Evolutionary conservation across 2,113 vertebrate species (phyloP), one percentile per base, ranked within the genome.

Genomic region (Deroptyus accipitrinus): DNA sequence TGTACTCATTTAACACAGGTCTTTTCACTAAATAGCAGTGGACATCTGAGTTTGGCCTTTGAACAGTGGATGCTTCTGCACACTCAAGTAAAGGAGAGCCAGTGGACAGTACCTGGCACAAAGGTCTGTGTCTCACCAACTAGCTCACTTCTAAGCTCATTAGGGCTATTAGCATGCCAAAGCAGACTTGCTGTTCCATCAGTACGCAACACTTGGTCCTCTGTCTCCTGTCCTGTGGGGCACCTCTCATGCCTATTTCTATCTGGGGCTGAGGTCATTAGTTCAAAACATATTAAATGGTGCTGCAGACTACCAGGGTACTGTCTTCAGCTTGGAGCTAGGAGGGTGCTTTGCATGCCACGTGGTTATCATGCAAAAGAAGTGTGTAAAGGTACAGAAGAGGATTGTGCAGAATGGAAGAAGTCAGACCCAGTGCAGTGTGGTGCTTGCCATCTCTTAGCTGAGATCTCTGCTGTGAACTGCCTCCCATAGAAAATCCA

Each of bases 291-390:
- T 2, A 10, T 48, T 52, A 33, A 48, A 41, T 8, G 39, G 37
- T 46, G n/a, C 25, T 66, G 28, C 59, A 88, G 55, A 39, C 8
- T 48, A 20, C 22, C 9, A 25, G 17, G 33, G 70, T 20, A 27
- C 20, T 64, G 52, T 25, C 64, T 70, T 48, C 18, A 18, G 11
- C 2, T 2, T 27, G 17, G 52, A 76, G 52, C 59, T 48, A 42
- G 25, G n/a, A 75, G 52, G 15, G 19, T 11, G 10, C 54, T 67
- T 77, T 62, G 25, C 4, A 8, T 49, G 27, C 27, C 24, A 7
- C 27, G 1, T 10, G 27, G 9, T 1, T 31, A 10, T 30, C 0
- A 0, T 5, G 11, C 11, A 20, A 55, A 25, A 25, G 33, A n/a
- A 59, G 46, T 4, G 33, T 30, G 46, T 24, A 44, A 68, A 79